Evolutionary conservation across 2,888 invertebrate genomes (phyloP).

Genomic region (Creontiades dilutus): DNA sequence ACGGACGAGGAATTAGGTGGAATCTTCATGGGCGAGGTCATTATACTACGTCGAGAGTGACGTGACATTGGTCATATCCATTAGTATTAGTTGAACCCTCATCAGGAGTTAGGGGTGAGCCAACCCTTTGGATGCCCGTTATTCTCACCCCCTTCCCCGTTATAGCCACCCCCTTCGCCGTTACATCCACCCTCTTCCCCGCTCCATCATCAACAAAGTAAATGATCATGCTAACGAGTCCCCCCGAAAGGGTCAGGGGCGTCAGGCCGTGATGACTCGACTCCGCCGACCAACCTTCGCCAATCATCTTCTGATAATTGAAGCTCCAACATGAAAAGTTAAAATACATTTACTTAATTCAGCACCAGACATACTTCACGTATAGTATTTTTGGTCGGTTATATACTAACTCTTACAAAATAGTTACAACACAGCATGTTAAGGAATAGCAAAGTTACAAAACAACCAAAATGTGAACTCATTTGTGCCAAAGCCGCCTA

Average conservation of each 20-base stretch:
- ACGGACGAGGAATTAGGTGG: slow-evolving; percentile 18
- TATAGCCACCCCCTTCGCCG: no score
- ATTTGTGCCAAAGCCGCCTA: no score
- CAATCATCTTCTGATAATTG: neutral
- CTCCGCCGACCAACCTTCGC: neutral
- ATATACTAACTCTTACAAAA: no score
- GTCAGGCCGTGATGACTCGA: slow-evolving; percentile 46
- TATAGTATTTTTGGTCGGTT: no score
- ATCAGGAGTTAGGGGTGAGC: slow-evolving; percentile 31
- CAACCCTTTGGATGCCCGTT: neutral
- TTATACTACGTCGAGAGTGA: slow-evolving; percentile 28
- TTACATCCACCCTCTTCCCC: slow-evolving; percentile 16
- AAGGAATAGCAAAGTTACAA: no score
- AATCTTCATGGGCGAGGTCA: slow-evolving; percentile 6
- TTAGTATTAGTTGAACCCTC: slow-evolving; percentile 67
- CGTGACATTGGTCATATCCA: slow-evolving; percentile 68
- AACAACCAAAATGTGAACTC: no score
- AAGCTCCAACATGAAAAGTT: neutral
- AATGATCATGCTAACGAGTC: slow-evolving; percentile 67
- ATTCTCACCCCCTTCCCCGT: neutral
- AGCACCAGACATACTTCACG: no score
- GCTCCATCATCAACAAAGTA: slow-evolving; percentile 30
- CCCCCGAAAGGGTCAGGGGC: neutral
- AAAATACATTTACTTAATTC: no score
- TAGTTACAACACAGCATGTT: no score